These are phyloP conservation scores for Amphimedon queenslandica DNA, from an alignment of 37 sponge, comb jelly and placozoan species.

Conservation along the genomic window DNA sequence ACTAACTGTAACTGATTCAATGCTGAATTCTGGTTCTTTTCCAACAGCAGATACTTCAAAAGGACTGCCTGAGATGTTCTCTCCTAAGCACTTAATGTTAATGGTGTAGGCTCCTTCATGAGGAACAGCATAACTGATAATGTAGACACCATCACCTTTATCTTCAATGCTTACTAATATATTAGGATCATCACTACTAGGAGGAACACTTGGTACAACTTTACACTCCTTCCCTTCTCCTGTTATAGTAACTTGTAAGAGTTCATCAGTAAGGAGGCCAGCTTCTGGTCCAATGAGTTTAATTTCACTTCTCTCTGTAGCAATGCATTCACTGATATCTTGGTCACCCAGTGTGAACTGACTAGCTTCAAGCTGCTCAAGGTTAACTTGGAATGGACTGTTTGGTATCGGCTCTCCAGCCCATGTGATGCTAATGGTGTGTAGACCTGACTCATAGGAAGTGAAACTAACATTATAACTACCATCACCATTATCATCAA, in stretches of 20 bases:
- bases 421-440: slow-evolving; percentile 72
- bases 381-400: slow-evolving; percentile 70
- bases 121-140: slow-evolving; percentile 57
- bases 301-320: slow-evolving; percentile 23
- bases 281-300: slow-evolving; percentile 25
- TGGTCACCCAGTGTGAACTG: slow-evolving; percentile 47
- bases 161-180: slow-evolving; percentile 37
- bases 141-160: slow-evolving; percentile 56
- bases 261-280: slow-evolving; percentile 29
- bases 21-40: slow-evolving; percentile 69
- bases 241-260: slow-evolving; percentile 21
- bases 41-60: slow-evolving; percentile 50
- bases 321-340: slow-evolving; percentile 44
- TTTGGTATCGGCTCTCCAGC: slow-evolving; percentile 60
- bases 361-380: slow-evolving; percentile 36
- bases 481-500: slow-evolving; percentile 41
- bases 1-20: slow-evolving; percentile 71
- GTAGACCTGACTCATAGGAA: slow-evolving; percentile 66
- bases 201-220: not conserved
- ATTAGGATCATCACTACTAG: not conserved
- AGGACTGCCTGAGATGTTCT: slow-evolving; percentile 66
- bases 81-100: slow-evolving; percentile 41
- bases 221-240: slow-evolving; percentile 1
- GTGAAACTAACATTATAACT: slow-evolving; percentile 62
- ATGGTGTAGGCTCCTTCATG: slow-evolving; percentile 48